phyloP scores from a whole-genome alignment of 2,888 invertebrate genomes.

The Abrostola tripartita region DNA sequence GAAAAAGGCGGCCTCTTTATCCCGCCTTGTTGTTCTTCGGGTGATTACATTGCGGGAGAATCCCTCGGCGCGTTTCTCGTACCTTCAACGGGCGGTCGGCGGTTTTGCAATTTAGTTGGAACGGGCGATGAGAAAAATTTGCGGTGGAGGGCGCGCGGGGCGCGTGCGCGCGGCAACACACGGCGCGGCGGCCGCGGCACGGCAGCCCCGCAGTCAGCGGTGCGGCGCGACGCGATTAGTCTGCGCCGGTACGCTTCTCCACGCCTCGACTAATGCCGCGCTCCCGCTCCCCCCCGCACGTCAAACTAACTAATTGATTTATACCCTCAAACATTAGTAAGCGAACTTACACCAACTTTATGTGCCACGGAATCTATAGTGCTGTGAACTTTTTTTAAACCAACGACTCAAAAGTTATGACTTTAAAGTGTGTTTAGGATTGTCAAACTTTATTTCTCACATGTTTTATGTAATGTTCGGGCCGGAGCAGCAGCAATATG shows the following conservation, averaged over 20 bases:
- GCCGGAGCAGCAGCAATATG: slow-evolving; percentile 50
- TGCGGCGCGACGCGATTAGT: slow-evolving; percentile 59
- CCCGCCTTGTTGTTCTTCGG: slow-evolving; percentile 76
- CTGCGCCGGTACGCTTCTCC: slow-evolving; percentile 54
- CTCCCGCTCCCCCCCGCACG: slow-evolving; percentile 65
- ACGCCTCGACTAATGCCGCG: slow-evolving; percentile 50
- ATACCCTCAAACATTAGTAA: slow-evolving; percentile 69
- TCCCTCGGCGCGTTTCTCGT: slow-evolving; percentile 74
- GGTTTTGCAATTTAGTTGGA: slow-evolving; percentile 84
- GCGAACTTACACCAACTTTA: slow-evolving; percentile 67
- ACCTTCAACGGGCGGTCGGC: slow-evolving; percentile 75
- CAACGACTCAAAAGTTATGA: slow-evolving; percentile 44
- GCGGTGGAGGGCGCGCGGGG: slow-evolving; percentile 66
- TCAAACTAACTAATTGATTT: slow-evolving; percentile 84
- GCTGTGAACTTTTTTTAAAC: slow-evolving; percentile 57
- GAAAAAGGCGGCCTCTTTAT: slow-evolving; percentile 75
- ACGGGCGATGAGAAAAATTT: slow-evolving; percentile 83
- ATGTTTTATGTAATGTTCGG: slow-evolving; percentile 45
- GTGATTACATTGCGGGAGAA: slow-evolving; percentile 79
- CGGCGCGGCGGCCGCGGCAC: slow-evolving; percentile 58
- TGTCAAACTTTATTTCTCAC: slow-evolving; percentile 49
- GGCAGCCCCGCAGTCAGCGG: slow-evolving; percentile 63
- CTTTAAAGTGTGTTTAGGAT: slow-evolving; percentile 51
- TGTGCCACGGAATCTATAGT: slow-evolving; percentile 54
- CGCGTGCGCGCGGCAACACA: slow-evolving; percentile 69